Conservation (phyloP, 2,113 vertebrate genomes). For the Rhipidura dahli region DNA sequence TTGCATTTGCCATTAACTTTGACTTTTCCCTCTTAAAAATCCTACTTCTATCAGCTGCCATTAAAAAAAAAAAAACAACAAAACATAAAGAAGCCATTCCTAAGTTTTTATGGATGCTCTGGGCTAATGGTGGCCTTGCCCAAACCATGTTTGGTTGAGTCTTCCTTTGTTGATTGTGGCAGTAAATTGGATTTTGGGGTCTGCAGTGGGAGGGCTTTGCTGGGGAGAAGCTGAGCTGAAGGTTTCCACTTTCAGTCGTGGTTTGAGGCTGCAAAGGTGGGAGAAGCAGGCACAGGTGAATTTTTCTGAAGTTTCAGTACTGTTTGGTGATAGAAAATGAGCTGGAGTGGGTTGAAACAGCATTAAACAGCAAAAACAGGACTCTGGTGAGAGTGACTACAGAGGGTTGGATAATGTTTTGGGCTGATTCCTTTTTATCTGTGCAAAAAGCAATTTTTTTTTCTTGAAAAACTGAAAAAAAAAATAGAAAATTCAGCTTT, state of each 20-base stretch:
- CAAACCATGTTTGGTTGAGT: background rate
- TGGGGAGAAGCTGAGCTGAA: background rate
- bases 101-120: background rate
- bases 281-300: background rate
- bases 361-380: no score
- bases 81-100: background rate
- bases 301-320: background rate
- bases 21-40: background rate
- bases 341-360: background rate
- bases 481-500: background rate
- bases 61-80: rapidly evolving
- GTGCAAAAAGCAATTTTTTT: background rate
- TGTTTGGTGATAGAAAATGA: background rate
- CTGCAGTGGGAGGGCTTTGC: background rate
- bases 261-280: background rate
- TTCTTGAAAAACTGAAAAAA: background rate
- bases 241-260: background rate
- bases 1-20: background rate
- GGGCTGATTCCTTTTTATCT: background rate
- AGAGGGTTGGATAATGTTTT: background rate
- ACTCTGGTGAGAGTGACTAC: background rate
- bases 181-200: background rate
- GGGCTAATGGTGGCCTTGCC: background rate
- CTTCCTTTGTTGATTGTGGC: background rate
- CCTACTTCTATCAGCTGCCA: background rate